A percentile compares a stretch with the other conserved stretches of the same genome.
Conservation (phyloP, 1,140 invertebrate genomes). For the Danaus melanippus region DNA sequence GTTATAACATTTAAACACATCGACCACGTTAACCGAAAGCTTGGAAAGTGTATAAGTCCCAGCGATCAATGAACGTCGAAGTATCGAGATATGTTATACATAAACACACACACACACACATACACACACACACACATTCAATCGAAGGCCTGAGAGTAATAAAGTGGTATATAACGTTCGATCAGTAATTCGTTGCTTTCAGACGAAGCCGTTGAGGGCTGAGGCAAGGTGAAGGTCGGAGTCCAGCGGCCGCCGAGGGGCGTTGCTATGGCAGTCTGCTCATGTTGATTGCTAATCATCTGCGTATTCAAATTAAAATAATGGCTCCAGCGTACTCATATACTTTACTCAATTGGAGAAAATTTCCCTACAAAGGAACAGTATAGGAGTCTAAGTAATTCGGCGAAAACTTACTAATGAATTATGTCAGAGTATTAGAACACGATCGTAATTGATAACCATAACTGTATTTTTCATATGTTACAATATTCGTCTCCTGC, state of each 20-base stretch:
- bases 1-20: no score
- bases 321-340: constrained; percentile 12
- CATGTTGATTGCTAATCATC: constrained; percentile 32
- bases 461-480: no score
- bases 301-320: constrained; percentile 33
- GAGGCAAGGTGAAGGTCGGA: constrained; percentile 41
- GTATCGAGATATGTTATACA: constrained; percentile 3
- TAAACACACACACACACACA: not conserved
- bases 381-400: no score
- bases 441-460: no score
- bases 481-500: no score
- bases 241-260: constrained; percentile 15
- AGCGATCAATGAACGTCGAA: not conserved
- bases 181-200: constrained; percentile 24
- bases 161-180: constrained; percentile 1
- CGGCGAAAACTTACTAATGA: no score
- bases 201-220: constrained; percentile 38
- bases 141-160: constrained; percentile 10
- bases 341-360: constrained; percentile 13
- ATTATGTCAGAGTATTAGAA: no score
- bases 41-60: not conserved
- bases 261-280: constrained; percentile 35
- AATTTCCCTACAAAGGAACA: constrained; percentile 3
- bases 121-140: not conserved
- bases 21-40: no score